Evolutionary conservation across 2,888 invertebrate genomes (phyloP).

Genomic region (Tinea pellionella): DNA sequence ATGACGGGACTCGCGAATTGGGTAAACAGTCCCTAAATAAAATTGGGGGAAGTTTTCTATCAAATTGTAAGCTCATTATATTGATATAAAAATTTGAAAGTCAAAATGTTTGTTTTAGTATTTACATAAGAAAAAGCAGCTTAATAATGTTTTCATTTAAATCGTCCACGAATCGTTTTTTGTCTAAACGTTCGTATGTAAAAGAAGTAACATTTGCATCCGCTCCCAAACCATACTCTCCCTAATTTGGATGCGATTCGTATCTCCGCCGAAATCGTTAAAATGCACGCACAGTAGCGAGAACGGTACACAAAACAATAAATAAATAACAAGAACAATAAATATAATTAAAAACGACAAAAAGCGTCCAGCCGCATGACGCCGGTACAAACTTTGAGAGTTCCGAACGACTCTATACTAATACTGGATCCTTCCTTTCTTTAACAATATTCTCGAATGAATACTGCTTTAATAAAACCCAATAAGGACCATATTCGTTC

Average conservation of each 20-base stretch:
- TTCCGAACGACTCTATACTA: conserved; percentile 51
- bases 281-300: conserved; percentile 61
- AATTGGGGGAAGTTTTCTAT: too few species aligned
- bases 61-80: neutral
- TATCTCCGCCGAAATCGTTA: conserved; percentile 55
- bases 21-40: too few species aligned
- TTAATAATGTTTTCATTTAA: conserved; percentile 55
- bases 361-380: conserved; percentile 60
- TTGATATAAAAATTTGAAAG: conserved; percentile 2
- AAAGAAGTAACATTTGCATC: conserved; percentile 54
- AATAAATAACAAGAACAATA: conserved; percentile 66
- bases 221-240: conserved; percentile 34
- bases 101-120: neutral
- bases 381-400: conserved; percentile 53
- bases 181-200: conserved; percentile 39
- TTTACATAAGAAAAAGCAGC: conserved; percentile 17
- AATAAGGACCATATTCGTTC: neutral
- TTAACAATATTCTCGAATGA: neutral
- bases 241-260: conserved; percentile 60
- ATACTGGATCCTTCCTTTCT: neutral
- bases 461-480: neutral
- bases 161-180: conserved; percentile 37
- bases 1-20: too few species aligned
- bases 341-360: conserved; percentile 67
- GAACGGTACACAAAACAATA: conserved; percentile 46